Base-by-base conservation (phyloP, 2,888 invertebrate species). In the Drosophila parthenogenetica region DNA sequence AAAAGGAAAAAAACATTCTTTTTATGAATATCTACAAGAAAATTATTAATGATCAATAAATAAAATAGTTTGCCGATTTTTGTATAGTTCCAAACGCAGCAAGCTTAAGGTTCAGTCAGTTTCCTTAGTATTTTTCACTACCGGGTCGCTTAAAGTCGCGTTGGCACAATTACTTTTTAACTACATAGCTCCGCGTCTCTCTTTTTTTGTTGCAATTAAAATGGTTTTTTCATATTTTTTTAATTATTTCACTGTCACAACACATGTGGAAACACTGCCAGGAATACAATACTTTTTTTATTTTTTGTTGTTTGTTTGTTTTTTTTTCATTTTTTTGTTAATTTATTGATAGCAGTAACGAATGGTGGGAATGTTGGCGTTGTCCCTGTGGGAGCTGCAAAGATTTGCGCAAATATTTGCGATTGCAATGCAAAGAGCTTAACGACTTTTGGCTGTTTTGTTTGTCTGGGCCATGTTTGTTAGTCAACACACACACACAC, bases 381-480 rank as follows among this genome's bases (percentile, higher is more conserved):
- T 68, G 74, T 54, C 25, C 17, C 63, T 64, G 40, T 50, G 35
- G 48, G 50, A 57, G 51, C 19, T 42, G 62, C 58, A 73, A 73
- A 69, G 81, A 74, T 68, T 78, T 58, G 53, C 16, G 70, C 59
- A 84, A 84, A 82, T 83, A 77, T 80, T 83, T 80, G 72, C 67
- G 62, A 67, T 53, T 61, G 65, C 59, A 62, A 57, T 54, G 50
- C 65, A 77, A 77, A 80, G 66, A 73, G 77, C 68, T 67, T 77
- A 80, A 77, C 66, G 77, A 77, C 73, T 80, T 67, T 77, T 64
- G 62, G 59, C 63, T 64, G 71, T 81, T 77, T 71, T 69, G 67
- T 69, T 72, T 79, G 69, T 65, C 60, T 77, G 66, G 48, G 37
- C 72, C 50, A 13, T 65, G 74, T 69, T 65, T 67, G 62, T 57